phyloP scores from a whole-genome alignment of 2,888 invertebrate genomes.

The Laothoe populi region DNA sequence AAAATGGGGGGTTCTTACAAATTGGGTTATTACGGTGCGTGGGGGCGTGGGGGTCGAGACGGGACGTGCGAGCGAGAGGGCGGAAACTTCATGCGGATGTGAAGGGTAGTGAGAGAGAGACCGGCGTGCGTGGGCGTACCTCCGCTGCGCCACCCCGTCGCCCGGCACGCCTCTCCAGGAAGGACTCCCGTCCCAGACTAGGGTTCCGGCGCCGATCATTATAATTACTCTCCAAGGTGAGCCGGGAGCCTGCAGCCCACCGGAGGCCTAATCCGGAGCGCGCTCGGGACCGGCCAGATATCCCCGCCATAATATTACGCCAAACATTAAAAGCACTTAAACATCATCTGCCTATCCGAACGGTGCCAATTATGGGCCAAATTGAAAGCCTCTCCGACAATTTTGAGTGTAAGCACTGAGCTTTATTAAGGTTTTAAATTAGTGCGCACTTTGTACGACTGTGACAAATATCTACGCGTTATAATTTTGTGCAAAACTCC shows the following conservation, averaged over 20 bases:
- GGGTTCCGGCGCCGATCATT: constrained; percentile 83
- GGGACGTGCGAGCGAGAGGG: constrained; percentile 64
- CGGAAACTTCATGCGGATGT: constrained; percentile 35
- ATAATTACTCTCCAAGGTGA: constrained; percentile 85
- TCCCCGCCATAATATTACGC: constrained; percentile 69
- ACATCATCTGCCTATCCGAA: constrained; percentile 67
- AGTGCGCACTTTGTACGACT: constrained; percentile 43
- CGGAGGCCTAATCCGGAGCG: constrained; percentile 72
- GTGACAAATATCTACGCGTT: constrained; percentile 28
- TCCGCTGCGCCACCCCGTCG: constrained; percentile 74
- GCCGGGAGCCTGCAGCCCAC: constrained; percentile 73
- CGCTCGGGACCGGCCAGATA: constrained; percentile 71
- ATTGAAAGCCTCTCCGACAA: constrained; percentile 66
- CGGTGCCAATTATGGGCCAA: constrained; percentile 68
- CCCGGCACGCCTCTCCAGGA: constrained; percentile 82
- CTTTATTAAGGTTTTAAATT: constrained; percentile 59
- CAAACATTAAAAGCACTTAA: constrained; percentile 75
- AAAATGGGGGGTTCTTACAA: constrained; percentile 84
- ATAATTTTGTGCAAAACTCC: constrained; percentile 29
- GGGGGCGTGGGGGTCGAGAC: constrained; percentile 75
- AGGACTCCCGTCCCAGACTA: constrained; percentile 77
- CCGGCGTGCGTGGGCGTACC: constrained; percentile 75
- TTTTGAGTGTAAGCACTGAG: constrained; percentile 54
- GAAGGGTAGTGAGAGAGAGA: constrained; percentile 52
- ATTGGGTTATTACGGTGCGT: constrained; percentile 84